A percentile compares a stretch with the other conserved stretches of the same genome.
Evolutionary conservation across 2,797 vertebrate species (phyloP).

Genomic region (Anomalospiza imberbis): DNA sequence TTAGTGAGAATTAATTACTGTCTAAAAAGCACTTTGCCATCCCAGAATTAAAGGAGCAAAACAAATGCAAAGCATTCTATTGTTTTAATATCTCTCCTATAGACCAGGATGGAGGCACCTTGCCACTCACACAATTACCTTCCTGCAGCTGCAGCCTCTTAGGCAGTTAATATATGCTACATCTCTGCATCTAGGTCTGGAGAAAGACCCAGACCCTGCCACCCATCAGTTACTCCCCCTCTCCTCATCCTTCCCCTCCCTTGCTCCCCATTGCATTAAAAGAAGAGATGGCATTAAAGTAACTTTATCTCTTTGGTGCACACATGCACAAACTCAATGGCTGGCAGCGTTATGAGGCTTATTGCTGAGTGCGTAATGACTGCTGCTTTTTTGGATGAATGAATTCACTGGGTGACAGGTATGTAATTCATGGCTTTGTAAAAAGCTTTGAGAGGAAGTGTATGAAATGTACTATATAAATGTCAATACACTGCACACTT

Average conservation of each 20-base stretch:
- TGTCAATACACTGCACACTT: constrained; percentile 68
- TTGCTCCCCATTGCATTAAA: constrained; percentile 38
- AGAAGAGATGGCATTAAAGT: constrained; percentile 50
- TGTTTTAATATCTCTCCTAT: constrained; percentile 1
- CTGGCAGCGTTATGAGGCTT: constrained; percentile 60
- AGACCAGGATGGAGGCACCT: constrained; percentile 13
- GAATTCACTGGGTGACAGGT: constrained; percentile 71
- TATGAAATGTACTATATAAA: constrained; percentile 74
- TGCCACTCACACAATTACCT: constrained; percentile 25
- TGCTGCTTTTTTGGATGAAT: constrained; percentile 72
- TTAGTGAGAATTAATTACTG: constrained; percentile 40
- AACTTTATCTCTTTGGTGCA: constrained; percentile 68
- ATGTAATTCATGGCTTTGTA: constrained; percentile 75
- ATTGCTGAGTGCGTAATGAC: constrained; percentile 67
- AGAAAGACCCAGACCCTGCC: constrained; percentile 7
- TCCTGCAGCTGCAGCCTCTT: constrained; percentile 50
- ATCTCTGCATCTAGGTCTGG: constrained; percentile 25
- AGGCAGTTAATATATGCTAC: constrained; percentile 40
- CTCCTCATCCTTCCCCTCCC: not conserved
- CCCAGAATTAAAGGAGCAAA: constrained; percentile 27
- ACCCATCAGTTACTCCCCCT: not conserved
- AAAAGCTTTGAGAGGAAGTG: constrained; percentile 72
- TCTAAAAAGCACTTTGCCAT: constrained; percentile 11
- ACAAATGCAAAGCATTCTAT: constrained; percentile 40
- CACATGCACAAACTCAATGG: constrained; percentile 55